Conservation (phyloP, 2,113 vertebrate species). For the Papio anubis region DNA sequence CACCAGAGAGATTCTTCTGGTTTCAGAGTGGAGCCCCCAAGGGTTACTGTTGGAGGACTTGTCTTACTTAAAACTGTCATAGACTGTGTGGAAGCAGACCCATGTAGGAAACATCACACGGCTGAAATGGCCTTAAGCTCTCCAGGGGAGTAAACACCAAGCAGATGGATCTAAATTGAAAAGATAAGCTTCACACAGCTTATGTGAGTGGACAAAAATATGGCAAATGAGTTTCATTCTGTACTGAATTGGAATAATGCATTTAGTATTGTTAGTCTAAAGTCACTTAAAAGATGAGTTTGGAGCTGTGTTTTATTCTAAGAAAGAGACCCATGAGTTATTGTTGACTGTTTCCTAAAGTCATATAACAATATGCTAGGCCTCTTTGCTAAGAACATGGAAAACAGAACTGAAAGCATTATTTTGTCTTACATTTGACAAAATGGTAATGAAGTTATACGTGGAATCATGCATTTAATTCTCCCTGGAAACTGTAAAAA, state of each 20-base stretch:
- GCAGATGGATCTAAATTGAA: not conserved
- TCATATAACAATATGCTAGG: not conserved
- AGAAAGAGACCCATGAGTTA: not conserved
- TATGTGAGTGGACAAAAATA: not conserved
- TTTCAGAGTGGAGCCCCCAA: not conserved
- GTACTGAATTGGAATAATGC: not conserved
- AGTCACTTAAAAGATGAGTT: slow-evolving; percentile 21
- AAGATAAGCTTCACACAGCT: not conserved
- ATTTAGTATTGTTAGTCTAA: slow-evolving; percentile 10
- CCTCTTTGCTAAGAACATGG: not conserved
- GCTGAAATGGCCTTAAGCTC: not conserved
- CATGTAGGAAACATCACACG: not conserved
- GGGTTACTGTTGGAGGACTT: not conserved
- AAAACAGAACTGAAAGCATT: slow-evolving; percentile 28
- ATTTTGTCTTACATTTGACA: not conserved
- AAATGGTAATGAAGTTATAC: not conserved
- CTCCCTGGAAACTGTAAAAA: not conserved
- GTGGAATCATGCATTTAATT: not conserved
- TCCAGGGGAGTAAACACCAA: slow-evolving; percentile 12
- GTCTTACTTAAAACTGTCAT: not conserved
- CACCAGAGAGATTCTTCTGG: not conserved
- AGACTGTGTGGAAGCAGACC: not conserved
- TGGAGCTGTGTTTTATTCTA: slow-evolving; percentile 15
- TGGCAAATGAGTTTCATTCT: not conserved
- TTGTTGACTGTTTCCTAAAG: not conserved